These are phyloP conservation scores for Potamarius usumacintae DNA, from an alignment of 2,113 vertebrate genomes.

Conservation along the genomic window DNA sequence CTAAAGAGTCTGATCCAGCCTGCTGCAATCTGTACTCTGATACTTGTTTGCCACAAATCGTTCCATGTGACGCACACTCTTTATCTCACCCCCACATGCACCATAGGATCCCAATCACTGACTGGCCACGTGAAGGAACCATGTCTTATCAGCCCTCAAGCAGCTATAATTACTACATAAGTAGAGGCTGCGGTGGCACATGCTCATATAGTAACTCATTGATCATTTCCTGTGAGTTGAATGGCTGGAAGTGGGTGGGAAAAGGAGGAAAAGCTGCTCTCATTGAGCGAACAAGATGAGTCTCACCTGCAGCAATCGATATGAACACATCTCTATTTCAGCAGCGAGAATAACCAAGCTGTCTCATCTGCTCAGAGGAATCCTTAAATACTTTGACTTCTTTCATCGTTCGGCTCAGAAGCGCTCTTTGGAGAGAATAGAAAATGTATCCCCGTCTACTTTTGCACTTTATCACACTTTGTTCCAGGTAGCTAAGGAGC, in stretches of 20 bases:
- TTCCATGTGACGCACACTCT: constrained; percentile 33
- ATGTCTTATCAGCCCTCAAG: constrained; percentile 27
- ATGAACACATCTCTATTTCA: constrained; percentile 36
- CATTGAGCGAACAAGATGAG: constrained; percentile 29
- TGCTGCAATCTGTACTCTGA: constrained; percentile 43
- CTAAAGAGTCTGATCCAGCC: constrained; percentile 11
- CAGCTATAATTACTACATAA: constrained; percentile 44
- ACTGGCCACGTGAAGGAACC: constrained; percentile 3
- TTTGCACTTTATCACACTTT: not conserved
- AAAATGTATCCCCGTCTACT: not conserved
- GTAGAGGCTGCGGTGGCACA: not conserved
- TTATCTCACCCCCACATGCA: constrained; percentile 39
- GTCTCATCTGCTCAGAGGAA: not conserved
- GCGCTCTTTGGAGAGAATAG: not conserved
- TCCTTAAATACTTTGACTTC: not conserved
- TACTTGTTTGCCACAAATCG: constrained; percentile 31
- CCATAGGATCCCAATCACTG: constrained; percentile 12
- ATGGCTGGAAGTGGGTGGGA: constrained; percentile 21
- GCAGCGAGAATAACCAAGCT: not conserved
- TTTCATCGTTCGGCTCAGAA: not conserved
- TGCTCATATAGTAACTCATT: constrained; percentile 37
- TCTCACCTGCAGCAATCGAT: constrained; percentile 43
- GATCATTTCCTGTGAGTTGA: constrained; percentile 34
- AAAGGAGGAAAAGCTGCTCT: constrained; percentile 23
- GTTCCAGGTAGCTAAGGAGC: not conserved